These are phyloP conservation scores for Leptodirus hochenwartii DNA, from an alignment of 2,888 invertebrate genomes.

Conservation along the genomic window DNA sequence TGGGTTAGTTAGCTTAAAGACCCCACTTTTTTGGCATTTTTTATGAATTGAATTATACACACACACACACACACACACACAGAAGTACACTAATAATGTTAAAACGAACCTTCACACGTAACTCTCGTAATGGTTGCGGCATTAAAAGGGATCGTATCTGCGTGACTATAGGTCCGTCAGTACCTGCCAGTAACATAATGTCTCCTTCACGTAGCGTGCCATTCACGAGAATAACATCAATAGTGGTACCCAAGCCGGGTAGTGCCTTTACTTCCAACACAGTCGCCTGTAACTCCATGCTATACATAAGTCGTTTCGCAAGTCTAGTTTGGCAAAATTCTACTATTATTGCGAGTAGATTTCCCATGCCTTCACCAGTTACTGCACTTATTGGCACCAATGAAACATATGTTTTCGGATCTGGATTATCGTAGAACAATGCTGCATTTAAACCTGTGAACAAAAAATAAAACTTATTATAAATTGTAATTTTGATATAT, in stretches of 20 bases:
- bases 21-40: no score
- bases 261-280: slow-evolving; percentile 88
- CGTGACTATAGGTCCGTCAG: slow-evolving; percentile 95
- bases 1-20: no score
- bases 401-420: slow-evolving; percentile 82
- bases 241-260: slow-evolving; percentile 92
- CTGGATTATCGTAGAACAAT: slow-evolving; percentile 89
- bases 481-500: no score
- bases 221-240: slow-evolving; percentile 96
- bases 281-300: slow-evolving; percentile 78
- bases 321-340: slow-evolving; percentile 79
- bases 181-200: slow-evolving; percentile 88
- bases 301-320: slow-evolving; percentile 77
- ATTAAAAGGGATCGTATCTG: slow-evolving; percentile 91
- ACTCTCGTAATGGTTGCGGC: slow-evolving; percentile 95
- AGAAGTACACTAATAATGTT: no score
- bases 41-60: no score
- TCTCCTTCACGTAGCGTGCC: slow-evolving; percentile 88
- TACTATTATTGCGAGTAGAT: slow-evolving; percentile 82
- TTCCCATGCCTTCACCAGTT: slow-evolving; percentile 95
- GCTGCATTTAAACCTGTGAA: slow-evolving; percentile 90
- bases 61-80: no score
- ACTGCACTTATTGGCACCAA: slow-evolving; percentile 96
- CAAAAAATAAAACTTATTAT: no score
- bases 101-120: slow-evolving; percentile 94